Evolutionary conservation across 2,797 vertebrate genomes (phyloP).

Genomic region (Mallotus villosus): DNA sequence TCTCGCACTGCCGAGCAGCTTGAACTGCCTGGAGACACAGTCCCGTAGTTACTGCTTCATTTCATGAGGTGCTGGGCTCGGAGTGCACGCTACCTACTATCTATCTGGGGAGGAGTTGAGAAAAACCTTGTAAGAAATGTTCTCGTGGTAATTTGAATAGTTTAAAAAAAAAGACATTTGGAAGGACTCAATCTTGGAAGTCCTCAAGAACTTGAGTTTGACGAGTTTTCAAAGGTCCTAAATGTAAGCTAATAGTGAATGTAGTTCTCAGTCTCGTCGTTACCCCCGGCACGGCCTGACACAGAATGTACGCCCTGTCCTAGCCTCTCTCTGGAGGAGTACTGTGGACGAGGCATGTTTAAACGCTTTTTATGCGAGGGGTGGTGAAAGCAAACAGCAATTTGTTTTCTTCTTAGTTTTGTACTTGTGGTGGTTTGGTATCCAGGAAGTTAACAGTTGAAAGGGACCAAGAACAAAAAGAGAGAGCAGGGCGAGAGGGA

Average conservation of each 20-base stretch:
- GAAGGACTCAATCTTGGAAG: not conserved
- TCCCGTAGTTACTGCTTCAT: slow-evolving; percentile 39
- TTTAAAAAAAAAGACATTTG: slow-evolving; percentile 43
- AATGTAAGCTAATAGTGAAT: no score
- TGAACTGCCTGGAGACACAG: slow-evolving; percentile 51
- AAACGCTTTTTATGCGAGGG: no score
- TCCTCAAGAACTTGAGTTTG: no score
- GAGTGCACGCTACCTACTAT: slow-evolving; percentile 53
- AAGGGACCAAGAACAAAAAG: slow-evolving; percentile 79
- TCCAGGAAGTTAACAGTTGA: slow-evolving; percentile 70
- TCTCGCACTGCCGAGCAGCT: slow-evolving; percentile 44
- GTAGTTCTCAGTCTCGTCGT: no score
- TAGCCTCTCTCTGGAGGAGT: slow-evolving; percentile 38
- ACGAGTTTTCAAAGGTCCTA: no score
- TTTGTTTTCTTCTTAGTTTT: slow-evolving; percentile 16
- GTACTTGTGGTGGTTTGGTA: slow-evolving; percentile 61
- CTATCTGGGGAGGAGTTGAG: slow-evolving; percentile 24
- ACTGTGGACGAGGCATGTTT: no score
- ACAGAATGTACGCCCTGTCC: slow-evolving; percentile 66
- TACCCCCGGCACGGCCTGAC: slow-evolving; percentile 44
- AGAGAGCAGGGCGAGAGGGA: slow-evolving; percentile 32
- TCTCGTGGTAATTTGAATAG: no score
- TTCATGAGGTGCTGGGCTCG: slow-evolving; percentile 52
- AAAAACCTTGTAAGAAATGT: no score
- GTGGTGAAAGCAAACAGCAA: not conserved